Base-by-base conservation (phyloP, 2,113 vertebrate species). In the Piprites chloris region DNA sequence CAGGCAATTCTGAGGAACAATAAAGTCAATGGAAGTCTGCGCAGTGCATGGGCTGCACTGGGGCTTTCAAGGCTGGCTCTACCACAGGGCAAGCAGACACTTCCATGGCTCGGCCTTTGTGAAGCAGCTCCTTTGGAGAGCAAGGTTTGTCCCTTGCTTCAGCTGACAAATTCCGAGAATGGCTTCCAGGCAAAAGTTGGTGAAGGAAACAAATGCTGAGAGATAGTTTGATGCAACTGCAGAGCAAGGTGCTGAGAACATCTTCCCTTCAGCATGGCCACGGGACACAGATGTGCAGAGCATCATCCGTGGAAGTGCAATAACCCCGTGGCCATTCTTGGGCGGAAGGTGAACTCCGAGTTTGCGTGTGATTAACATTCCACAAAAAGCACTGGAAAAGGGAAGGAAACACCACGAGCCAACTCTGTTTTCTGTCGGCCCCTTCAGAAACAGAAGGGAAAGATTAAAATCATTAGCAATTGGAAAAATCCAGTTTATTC, bases 401-500 rank as follows among this genome's bases (percentile, higher is more conserved):
- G 33, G 71, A 80, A 77, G 91, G 58, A 83, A 91, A 47, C 41
- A 17, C 63, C 59, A 23, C 0, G 24, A 93, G 87, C 87, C 87
- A 89, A 12, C 39, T 76, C 42, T 53, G 44, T 46, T 87, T 93
- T 89, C 26, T 85, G 67, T 76, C 8, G 1, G 41, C 37, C 67
- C 76, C 55, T 85, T 88, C 74, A 63, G 85, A 77, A 76, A 73
- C 95, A 97, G 92, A 88, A 94, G 93, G 95, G 91, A 96, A 81
- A 95, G 35, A 94, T 93, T 96, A 96, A 95, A 94, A 91, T 46
- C 66, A 90, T 93, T 88, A 87, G 27, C 87, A 95, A 83, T 74
- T 76, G 91, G 85, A 97, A 96, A 96, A 96, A 94, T 85, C 87
- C 72, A 89, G 72, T 94, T 87, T 95, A 90, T 91, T 95, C 87